These are phyloP conservation scores for Hymenochirus boettgeri DNA, from an alignment of 2,113 vertebrate species.

Conservation along the genomic window DNA sequence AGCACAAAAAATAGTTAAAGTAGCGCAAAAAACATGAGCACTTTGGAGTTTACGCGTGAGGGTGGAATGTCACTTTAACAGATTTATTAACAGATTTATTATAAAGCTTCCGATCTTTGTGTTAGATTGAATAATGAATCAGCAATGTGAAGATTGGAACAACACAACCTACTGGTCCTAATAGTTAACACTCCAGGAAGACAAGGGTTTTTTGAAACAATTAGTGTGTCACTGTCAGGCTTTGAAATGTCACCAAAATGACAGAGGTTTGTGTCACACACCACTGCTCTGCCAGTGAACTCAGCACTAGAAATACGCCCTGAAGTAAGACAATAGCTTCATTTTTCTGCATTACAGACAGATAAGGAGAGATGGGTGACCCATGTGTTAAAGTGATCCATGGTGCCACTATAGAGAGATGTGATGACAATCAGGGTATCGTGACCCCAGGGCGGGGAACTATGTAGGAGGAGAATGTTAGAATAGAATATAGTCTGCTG, in stretches of 20 bases:
- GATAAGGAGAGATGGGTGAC: conserved; percentile 29
- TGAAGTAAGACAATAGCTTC: conserved; percentile 18
- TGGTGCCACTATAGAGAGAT: conserved; percentile 16
- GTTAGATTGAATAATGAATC: too few relatives aligned
- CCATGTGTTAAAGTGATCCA: neutral
- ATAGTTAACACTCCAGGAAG: conserved; percentile 4
- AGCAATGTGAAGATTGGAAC: too few relatives aligned
- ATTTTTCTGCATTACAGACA: conserved; percentile 23
- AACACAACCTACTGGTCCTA: neutral
- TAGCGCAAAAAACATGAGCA: too few relatives aligned
- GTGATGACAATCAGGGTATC: conserved; percentile 18
- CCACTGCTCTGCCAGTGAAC: conserved; percentile 32
- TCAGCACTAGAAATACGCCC: conserved; percentile 2
- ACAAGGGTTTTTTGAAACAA: neutral
- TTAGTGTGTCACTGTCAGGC: conserved; percentile 22
- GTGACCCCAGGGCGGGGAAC: conserved; percentile 2
- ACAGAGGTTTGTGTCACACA: conserved; percentile 22
- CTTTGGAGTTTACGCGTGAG: too few relatives aligned
- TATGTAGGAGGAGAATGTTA: conserved; percentile 11
- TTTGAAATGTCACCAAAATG: conserved; percentile 31
- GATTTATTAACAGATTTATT: too few relatives aligned
- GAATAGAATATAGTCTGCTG: neutral
- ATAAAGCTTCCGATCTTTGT: too few relatives aligned
- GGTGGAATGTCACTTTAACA: too few relatives aligned
- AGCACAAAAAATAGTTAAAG: too few relatives aligned